Percentiles rank a stretch among this genome's conserved stretches.
Conservation (phyloP, 1,140 invertebrate genomes). For the Pogonognathellus flavescens region DNA sequence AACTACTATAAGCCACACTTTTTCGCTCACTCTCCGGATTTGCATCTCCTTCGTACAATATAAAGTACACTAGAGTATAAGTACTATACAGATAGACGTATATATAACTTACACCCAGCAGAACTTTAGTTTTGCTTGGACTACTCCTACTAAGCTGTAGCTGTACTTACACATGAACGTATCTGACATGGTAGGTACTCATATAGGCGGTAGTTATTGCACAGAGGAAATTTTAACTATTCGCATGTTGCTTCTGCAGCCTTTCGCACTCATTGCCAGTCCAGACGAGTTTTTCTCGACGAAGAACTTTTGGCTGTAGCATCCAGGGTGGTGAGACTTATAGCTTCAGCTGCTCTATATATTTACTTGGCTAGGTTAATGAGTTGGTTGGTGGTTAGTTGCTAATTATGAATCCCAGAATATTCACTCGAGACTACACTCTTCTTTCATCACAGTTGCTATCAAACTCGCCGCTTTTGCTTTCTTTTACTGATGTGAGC, state of each 20-base stretch:
- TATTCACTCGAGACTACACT: slow-evolving; percentile 14
- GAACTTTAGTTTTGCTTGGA: too few relatives aligned
- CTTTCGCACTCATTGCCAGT: slow-evolving; percentile 18
- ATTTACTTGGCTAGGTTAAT: slow-evolving; percentile 5
- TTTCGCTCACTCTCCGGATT: too few relatives aligned
- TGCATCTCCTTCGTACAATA: too few relatives aligned
- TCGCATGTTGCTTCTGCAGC: slow-evolving; percentile 4
- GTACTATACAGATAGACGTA: too few relatives aligned
- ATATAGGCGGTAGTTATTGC: background rate
- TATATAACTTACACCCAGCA: too few relatives aligned
- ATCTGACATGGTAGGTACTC: background rate
- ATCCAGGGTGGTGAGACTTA: background rate
- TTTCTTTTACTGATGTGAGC: background rate
- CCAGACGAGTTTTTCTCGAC: slow-evolving; percentile 3
- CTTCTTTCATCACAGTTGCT: slow-evolving; percentile 6
- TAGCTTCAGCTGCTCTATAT: background rate
- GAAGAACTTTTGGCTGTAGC: background rate
- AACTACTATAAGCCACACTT: too few relatives aligned
- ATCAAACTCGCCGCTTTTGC: background rate
- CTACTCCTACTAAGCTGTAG: background rate
- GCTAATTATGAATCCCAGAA: slow-evolving; percentile 27
- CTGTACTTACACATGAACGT: background rate
- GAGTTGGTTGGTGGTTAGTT: slow-evolving; percentile 18
- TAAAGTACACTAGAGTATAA: too few relatives aligned
- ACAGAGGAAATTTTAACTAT: slow-evolving; percentile 12